phyloP scores from a whole-genome alignment of 2,888 invertebrate species.

The Pyralis farinalis region DNA sequence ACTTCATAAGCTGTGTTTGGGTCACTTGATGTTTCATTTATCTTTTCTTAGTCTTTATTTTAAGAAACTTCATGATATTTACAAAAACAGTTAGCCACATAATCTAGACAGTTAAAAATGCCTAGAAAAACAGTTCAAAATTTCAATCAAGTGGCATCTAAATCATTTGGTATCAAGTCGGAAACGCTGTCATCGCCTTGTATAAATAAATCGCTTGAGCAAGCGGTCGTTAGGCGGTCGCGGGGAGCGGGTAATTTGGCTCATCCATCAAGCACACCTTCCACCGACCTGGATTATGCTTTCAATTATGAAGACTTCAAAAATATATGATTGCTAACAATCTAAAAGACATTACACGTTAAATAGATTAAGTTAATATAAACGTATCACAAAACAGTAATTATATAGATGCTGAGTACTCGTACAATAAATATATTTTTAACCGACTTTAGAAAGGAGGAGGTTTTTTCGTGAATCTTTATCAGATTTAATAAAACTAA shows the following conservation, averaged over 20 bases:
- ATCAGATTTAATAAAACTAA: no score
- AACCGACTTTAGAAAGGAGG: no score
- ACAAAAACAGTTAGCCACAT: slow-evolving; percentile 6
- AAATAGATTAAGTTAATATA: no score
- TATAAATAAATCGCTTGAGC: slow-evolving; percentile 70
- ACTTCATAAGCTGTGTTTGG: no score
- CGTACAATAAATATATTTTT: no score
- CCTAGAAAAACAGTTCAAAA: slow-evolving; percentile 33
- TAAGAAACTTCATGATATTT: no score
- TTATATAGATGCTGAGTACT: no score
- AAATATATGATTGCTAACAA: slow-evolving; percentile 8
- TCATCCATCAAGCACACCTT: slow-evolving; percentile 68
- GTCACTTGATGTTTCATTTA: no score
- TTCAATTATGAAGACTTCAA: slow-evolving; percentile 53
- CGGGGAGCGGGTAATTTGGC: slow-evolving; percentile 57
- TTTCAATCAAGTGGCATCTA: slow-evolving; percentile 44
- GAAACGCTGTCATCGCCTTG: slow-evolving; percentile 66
- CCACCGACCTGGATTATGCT: slow-evolving; percentile 57
- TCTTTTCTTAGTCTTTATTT: no score
- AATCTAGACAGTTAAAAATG: slow-evolving; percentile 1
- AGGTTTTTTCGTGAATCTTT: no score
- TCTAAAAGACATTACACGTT: background rate
- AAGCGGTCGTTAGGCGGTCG: slow-evolving; percentile 51
- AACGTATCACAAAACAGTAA: no score
- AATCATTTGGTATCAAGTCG: slow-evolving; percentile 59